phyloP scores from a whole-genome alignment of 2,797 vertebrate genomes.

The Garrulus glandarius region DNA sequence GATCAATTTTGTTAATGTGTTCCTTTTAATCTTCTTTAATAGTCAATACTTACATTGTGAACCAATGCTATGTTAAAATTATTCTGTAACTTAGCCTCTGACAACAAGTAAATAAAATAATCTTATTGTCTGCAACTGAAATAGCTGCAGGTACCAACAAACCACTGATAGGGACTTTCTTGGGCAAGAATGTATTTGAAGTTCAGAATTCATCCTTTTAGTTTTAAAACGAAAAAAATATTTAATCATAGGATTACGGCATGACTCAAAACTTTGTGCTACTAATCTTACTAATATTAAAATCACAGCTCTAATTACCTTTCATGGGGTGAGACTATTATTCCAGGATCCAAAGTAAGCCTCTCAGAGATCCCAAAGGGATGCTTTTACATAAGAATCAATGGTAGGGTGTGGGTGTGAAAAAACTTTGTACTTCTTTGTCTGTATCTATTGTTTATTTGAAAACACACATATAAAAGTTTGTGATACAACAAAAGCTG shows the following conservation, averaged over 20 bases:
- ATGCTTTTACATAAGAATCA: not conserved
- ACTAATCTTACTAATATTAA: not conserved
- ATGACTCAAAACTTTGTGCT: not conserved
- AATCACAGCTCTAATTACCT: not conserved
- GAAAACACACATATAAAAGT: not conserved
- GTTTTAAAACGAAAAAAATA: not conserved
- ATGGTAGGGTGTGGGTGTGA: not conserved
- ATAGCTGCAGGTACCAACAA: not conserved
- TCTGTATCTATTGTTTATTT: not conserved
- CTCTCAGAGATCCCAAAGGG: not conserved
- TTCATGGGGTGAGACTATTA: not conserved
- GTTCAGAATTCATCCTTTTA: not conserved
- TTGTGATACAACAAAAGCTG: not conserved
- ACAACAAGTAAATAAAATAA: not conserved
- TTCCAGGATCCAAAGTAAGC: not conserved
- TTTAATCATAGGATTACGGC: not conserved
- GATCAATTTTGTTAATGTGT: not conserved
- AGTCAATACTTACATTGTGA: not conserved
- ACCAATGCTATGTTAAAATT: not conserved
- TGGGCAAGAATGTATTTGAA: not conserved
- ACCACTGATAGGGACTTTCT: not conserved
- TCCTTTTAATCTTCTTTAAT: not conserved
- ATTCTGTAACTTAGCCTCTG: not conserved
- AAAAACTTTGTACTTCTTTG: not conserved
- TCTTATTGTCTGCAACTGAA: not conserved